Evolutionary conservation across 2,888 invertebrate species (phyloP).

Genomic region (Syrista parreyssii): DNA sequence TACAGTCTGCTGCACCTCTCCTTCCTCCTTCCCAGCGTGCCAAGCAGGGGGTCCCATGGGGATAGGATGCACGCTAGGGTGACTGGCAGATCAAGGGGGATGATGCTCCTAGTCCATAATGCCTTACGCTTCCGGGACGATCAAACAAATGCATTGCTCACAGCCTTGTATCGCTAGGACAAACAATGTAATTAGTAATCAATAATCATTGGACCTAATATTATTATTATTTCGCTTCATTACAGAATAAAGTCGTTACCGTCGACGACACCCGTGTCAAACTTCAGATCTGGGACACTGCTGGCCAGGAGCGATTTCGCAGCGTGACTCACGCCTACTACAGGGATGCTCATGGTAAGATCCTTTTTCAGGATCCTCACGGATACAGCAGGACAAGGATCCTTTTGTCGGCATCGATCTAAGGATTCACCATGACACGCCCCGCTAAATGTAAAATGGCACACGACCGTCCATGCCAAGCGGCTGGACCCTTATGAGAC

Average conservation of each 20-base stretch:
- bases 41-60: constrained; percentile 1
- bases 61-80: constrained; percentile 5
- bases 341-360: constrained; percentile 90
- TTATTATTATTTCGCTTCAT: constrained; percentile 33
- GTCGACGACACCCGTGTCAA: constrained; percentile 90
- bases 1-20: neutral
- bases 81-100: constrained; percentile 4
- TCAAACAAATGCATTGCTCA: constrained; percentile 23
- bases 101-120: neutral
- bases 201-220: constrained; percentile 17
- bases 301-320: constrained; percentile 93
- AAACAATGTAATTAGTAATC: neutral
- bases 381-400: no score
- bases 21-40: neutral
- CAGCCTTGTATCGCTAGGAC: neutral
- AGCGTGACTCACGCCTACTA: constrained; percentile 96
- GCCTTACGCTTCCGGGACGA: neutral
- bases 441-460: no score
- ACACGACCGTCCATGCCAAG: no score
- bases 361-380: no score
- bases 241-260: constrained; percentile 85
- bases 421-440: no score
- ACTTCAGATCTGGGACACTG: constrained; percentile 96
- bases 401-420: no score
- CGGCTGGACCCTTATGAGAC: no score